phyloP scores from a whole-genome alignment of 2,797 vertebrate genomes.

The Thripadectes ignobilis region DNA sequence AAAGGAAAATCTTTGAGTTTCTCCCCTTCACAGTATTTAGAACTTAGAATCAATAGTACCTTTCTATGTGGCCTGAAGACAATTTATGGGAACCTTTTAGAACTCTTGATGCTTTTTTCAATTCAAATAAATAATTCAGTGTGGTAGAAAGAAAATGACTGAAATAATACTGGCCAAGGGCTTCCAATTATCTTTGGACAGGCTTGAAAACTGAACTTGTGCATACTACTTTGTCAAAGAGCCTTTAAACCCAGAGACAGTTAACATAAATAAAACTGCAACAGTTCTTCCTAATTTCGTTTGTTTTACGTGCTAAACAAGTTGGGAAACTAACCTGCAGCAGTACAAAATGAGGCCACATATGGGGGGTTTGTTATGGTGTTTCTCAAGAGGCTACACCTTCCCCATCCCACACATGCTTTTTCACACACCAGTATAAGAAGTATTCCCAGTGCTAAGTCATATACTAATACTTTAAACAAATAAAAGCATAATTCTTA shows the following conservation, averaged over 20 bases:
- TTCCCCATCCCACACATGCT: neutral
- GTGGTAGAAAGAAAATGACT: neutral
- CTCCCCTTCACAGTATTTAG: neutral
- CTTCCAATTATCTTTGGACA: neutral
- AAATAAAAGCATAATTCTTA: conserved; percentile 38
- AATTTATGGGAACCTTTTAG: conserved; percentile 37
- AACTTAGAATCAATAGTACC: conserved; percentile 19
- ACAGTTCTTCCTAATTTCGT: neutral
- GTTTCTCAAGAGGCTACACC: neutral
- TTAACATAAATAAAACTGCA: neutral
- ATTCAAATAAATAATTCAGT: conserved; percentile 50
- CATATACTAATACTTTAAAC: neutral
- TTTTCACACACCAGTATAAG: neutral
- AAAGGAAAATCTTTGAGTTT: neutral
- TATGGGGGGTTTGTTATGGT: neutral
- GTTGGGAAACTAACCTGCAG: neutral
- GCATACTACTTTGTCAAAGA: neutral
- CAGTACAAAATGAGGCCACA: neutral
- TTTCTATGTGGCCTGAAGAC: neutral
- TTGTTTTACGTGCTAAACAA: neutral
- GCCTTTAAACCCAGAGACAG: neutral
- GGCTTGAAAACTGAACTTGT: neutral
- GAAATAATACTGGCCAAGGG: neutral
- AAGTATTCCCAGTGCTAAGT: conserved; percentile 1
- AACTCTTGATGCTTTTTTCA: neutral